Base-by-base conservation (phyloP, 2,797 vertebrate species). In the Epinephelus coioides region DNA sequence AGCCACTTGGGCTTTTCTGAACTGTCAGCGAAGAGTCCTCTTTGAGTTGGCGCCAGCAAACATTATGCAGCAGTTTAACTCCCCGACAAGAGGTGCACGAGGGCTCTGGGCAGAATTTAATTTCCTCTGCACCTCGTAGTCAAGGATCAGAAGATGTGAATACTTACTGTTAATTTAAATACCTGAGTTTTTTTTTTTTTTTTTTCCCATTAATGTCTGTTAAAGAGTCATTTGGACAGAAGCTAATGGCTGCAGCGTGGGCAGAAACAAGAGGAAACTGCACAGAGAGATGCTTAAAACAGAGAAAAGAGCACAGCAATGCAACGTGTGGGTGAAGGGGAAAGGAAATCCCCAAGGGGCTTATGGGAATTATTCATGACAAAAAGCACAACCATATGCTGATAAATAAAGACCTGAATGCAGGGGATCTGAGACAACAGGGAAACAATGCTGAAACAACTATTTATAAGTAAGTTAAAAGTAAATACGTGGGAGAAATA, bases 321-420 rank as follows among this genome's bases (percentile, higher is more conserved):
- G 30, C 46, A 69, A 1, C 3, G 38, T 34, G 84, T 81, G 85
- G 81, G 74, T 1, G 82, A 75, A 19, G 30, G 46, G 3, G 13
- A 44, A 40, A 62, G 4, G 70, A 47, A 6, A 49, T 0, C 25
- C 69, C 60, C n/a, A 6, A 21, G 44, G 55, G 67, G 69, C 30
- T 80, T 11, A 13, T 54, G 59, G 71, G 62, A 68, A 74, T 82
- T 34, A 78, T 80, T 86, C 64, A 78, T 66, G 55, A 60, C 46
- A 76, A 63, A 17, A 61, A 61, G 57, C n/a, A 51, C 9, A 53
- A 64, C 17, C 34, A 6, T 30, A 12, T 70, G 53, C 66, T 65
- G 71, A 62, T 59, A 49, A 56, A 72, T 72, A 11, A 62, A 76
- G 55, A 67, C 40, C 74, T 49, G 0, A 27, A 50, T 51, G 19